Percentiles rank a stretch among this genome's conserved stretches.
Evolutionary conservation across 37 sponge, comb jelly and placozoan species (phyloP).

Genomic region (Mnemiopsis leidyi): DNA sequence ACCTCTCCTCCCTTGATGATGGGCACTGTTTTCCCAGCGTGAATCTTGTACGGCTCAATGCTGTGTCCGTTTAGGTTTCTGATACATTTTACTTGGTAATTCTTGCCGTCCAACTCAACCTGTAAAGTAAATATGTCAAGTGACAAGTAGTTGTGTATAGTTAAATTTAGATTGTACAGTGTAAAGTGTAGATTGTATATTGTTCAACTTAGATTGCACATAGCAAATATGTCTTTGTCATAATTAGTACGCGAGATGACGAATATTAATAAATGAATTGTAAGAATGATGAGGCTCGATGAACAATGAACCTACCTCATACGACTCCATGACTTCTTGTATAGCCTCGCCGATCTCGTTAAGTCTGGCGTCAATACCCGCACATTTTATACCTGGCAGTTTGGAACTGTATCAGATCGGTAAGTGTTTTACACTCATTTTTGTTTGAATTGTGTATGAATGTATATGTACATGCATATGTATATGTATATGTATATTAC

Average conservation of each 20-base stretch:
- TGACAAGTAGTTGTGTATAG: no score
- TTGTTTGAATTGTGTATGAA: not conserved
- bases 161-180: no score
- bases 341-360: constrained; percentile 94
- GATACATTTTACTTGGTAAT: constrained; percentile 73
- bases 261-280: not conserved
- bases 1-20: constrained; percentile 83
- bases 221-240: not conserved
- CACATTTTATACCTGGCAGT: constrained; percentile 76
- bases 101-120: constrained; percentile 88
- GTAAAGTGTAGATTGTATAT: no score
- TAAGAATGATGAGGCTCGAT: not conserved
- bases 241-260: not conserved
- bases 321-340: constrained; percentile 98
- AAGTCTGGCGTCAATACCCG: constrained; percentile 93
- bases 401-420: not conserved
- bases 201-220: no score
- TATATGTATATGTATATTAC: no score
- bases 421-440: not conserved
- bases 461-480: no score
- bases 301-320: constrained; percentile 74
- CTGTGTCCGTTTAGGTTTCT: constrained; percentile 74
- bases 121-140: no score
- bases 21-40: constrained; percentile 99
- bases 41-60: constrained; percentile 84